These are phyloP conservation scores for Labeo catla DNA, from an alignment of 2,113 vertebrate genomes.

Conservation along the genomic window DNA sequence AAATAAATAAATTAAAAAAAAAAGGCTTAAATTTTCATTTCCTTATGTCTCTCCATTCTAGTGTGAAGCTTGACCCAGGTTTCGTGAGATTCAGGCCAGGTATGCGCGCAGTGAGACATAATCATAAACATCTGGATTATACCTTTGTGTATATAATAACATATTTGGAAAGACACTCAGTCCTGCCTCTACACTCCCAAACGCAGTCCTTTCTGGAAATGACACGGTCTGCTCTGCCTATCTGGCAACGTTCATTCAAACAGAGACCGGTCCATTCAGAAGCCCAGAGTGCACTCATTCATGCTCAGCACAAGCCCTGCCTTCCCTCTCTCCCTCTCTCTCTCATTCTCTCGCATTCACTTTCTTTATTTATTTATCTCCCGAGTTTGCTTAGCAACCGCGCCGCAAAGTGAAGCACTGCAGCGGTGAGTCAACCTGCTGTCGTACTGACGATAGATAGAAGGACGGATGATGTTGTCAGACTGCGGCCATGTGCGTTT, in stretches of 20 bases:
- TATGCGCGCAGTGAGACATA: not conserved
- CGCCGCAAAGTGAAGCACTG: constrained; percentile 46
- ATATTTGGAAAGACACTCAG: not conserved
- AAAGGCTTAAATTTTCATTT: not conserved
- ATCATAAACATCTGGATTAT: constrained; percentile 7
- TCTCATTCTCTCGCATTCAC: constrained; percentile 11
- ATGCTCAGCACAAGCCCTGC: constrained; percentile 16
- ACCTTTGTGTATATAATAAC: not conserved
- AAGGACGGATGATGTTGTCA: constrained; percentile 38
- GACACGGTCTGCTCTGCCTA: constrained; percentile 14
- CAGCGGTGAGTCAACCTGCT: constrained; percentile 55
- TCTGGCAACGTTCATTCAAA: constrained; percentile 38
- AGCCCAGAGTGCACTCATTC: constrained; percentile 31
- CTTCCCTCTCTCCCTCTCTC: not conserved
- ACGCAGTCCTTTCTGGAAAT: not conserved
- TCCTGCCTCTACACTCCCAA: not conserved
- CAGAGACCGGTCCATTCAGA: constrained; percentile 22
- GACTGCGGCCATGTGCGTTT: not conserved
- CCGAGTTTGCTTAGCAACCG: constrained; percentile 60
- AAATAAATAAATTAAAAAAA: too few species aligned
- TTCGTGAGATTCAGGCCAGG: not conserved
- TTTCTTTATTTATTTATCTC: constrained; percentile 59
- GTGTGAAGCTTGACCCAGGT: not conserved
- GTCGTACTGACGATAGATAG: constrained; percentile 37
- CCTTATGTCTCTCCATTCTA: not conserved